phyloP scores from a whole-genome alignment of 2,888 invertebrate genomes.

The Catocala nupta region DNA sequence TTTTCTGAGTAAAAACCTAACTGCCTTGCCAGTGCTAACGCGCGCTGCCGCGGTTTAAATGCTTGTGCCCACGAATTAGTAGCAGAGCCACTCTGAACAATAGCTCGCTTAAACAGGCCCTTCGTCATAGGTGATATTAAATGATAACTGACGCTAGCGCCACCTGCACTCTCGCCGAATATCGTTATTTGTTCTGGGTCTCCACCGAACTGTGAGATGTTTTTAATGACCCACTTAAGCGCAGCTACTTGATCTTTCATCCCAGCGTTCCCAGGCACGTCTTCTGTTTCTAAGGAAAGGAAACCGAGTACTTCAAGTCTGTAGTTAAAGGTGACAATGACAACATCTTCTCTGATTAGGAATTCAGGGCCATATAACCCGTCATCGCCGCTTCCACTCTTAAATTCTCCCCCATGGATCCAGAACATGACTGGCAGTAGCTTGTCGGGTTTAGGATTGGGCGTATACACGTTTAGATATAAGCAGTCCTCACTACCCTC shows the following conservation, averaged over 20 bases:
- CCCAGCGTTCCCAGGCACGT: conserved; percentile 60
- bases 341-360: conserved; percentile 47
- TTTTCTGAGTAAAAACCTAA: conserved; percentile 51
- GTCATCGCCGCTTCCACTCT: conserved; percentile 51
- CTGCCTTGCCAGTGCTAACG: conserved; percentile 48
- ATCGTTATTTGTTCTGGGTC: conserved; percentile 54
- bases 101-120: conserved; percentile 74
- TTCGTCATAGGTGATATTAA: conserved; percentile 69
- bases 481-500: conserved; percentile 50
- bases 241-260: conserved; percentile 58
- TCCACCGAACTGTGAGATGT: conserved; percentile 53
- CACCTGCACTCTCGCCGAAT: conserved; percentile 66
- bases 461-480: conserved; percentile 56
- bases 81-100: conserved; percentile 89
- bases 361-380: conserved; percentile 51
- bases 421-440: conserved; percentile 48
- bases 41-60: conserved; percentile 77
- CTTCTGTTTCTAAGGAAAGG: conserved; percentile 50
- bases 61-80: conserved; percentile 84
- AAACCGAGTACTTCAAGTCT: conserved; percentile 54
- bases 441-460: conserved; percentile 37
- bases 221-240: conserved; percentile 54
- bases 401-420: conserved; percentile 50
- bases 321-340: conserved; percentile 49
- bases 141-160: conserved; percentile 58